Conservation (phyloP, 1,140 invertebrate species). For the Drosophila neocordata region DNA sequence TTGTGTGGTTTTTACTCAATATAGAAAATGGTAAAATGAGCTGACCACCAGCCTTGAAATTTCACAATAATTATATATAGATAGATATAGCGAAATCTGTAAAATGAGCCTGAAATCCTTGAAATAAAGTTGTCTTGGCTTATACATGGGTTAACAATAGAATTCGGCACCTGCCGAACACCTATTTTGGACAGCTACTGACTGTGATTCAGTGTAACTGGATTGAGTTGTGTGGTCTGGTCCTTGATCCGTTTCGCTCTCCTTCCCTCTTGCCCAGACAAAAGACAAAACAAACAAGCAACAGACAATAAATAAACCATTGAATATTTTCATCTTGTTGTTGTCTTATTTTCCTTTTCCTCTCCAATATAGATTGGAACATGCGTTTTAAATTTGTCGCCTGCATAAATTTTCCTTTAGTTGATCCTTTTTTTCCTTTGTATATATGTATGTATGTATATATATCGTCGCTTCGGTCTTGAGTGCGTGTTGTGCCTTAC, state of each 20-base stretch:
- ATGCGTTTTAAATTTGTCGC: slow-evolving; percentile 80
- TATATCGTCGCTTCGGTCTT: slow-evolving; percentile 21
- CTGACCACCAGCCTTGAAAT: slow-evolving; percentile 42
- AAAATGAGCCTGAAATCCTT: slow-evolving; percentile 63
- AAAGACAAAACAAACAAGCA: slow-evolving; percentile 67
- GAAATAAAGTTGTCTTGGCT: slow-evolving; percentile 56
- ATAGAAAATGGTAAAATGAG: slow-evolving; percentile 52
- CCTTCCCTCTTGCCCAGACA: slow-evolving; percentile 37
- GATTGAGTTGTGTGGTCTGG: slow-evolving; percentile 46
- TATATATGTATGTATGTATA: neutral
- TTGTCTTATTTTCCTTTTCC: neutral
- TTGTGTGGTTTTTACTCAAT: slow-evolving; percentile 44
- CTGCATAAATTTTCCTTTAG: slow-evolving; percentile 70
- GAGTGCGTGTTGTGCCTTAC: slow-evolving; percentile 78
- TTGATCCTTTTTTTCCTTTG: slow-evolving; percentile 56
- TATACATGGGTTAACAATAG: too few relatives aligned
- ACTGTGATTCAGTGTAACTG: slow-evolving; percentile 8
- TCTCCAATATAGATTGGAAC: slow-evolving; percentile 35
- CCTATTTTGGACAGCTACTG: slow-evolving; percentile 10
- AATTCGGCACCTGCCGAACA: slow-evolving; percentile 47
- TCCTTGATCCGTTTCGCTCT: neutral
- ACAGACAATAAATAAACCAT: slow-evolving; percentile 79
- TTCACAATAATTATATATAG: slow-evolving; percentile 54
- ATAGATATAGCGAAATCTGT: slow-evolving; percentile 23
- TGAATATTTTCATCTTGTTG: slow-evolving; percentile 27